These are phyloP conservation scores for Habroteleia sp. DNA, from an alignment of 2,888 invertebrate genomes.

Conservation along the genomic window DNA sequence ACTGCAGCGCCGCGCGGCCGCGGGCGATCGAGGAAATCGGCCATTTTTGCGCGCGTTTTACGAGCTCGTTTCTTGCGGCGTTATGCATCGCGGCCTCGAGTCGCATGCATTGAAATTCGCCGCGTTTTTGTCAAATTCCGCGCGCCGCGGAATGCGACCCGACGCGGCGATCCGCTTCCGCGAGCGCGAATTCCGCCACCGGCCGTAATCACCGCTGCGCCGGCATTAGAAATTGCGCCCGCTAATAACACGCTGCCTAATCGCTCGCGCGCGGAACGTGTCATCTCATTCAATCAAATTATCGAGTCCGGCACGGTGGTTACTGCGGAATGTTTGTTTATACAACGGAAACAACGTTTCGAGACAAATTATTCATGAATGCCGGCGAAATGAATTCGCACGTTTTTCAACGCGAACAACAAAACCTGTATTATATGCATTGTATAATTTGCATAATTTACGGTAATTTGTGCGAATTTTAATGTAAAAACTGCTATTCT, in stretches of 20 bases:
- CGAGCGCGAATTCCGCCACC: constrained; percentile 12
- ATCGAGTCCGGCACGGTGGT: constrained; percentile 15
- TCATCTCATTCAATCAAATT: constrained; percentile 45
- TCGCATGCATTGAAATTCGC: constrained; percentile 55
- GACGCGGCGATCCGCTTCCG: constrained; percentile 5
- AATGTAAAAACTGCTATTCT: too few relatives aligned
- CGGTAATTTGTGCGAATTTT: too few relatives aligned
- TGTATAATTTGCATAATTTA: too few relatives aligned
- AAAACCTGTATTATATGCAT: too few relatives aligned
- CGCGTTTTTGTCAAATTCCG: constrained; percentile 54
- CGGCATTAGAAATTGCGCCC: constrained; percentile 33
- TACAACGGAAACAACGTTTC: constrained; percentile 14
- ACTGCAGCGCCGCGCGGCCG: constrained; percentile 48
- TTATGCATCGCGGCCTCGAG: constrained; percentile 65
- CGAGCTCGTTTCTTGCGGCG: constrained; percentile 63
- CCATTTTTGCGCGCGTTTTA: constrained; percentile 66
- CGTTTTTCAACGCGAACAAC: too few relatives aligned
- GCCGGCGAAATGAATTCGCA: too few relatives aligned
- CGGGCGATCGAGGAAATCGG: constrained; percentile 46
- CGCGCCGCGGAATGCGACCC: constrained; percentile 30
- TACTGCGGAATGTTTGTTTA: constrained; percentile 39
- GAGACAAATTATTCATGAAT: neutral
- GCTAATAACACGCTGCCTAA: constrained; percentile 39
- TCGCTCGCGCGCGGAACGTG: constrained; percentile 29
- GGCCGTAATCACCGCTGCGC: constrained; percentile 6